Percentiles rank a stretch among this genome's conserved stretches.
Evolutionary conservation across 2,797 vertebrate species (phyloP).

Genomic region (Delichon dasypus): DNA sequence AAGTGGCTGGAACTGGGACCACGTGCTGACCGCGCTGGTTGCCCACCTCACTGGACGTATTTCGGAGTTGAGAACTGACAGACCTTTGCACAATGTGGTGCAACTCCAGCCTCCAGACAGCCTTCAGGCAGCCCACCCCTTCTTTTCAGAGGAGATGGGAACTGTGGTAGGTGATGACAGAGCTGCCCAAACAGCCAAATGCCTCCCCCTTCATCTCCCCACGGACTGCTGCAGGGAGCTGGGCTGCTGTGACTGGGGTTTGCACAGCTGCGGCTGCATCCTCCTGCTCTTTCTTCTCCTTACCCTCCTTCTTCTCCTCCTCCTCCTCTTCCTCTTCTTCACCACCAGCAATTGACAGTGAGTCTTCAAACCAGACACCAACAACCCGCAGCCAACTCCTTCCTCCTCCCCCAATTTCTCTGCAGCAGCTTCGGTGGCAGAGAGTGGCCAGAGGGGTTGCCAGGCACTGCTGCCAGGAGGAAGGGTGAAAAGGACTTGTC

Average conservation of each 20-base stretch:
- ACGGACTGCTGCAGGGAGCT: fast-evolving
- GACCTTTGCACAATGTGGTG: fast-evolving
- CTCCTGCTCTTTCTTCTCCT: not conserved
- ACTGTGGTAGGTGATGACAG: not conserved
- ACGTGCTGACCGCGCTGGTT: fast-evolving
- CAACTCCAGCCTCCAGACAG: not conserved
- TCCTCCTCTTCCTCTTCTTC: not conserved
- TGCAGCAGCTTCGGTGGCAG: not conserved
- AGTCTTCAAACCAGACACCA: not conserved
- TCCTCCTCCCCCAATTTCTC: not conserved
- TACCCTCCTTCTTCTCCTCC: not conserved
- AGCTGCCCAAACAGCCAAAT: not conserved
- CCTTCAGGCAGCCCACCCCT: not conserved
- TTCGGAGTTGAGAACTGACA: not conserved
- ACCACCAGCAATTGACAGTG: not conserved
- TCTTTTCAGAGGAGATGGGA: not conserved
- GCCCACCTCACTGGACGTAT: not conserved
- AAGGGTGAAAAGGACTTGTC: not conserved
- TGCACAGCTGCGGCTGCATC: not conserved
- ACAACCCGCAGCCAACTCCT: fast-evolving
- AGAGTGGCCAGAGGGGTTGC: not conserved
- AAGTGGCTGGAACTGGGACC: not conserved
- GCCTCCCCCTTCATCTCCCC: not conserved
- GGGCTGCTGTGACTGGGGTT: fast-evolving
- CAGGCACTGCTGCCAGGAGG: not conserved